Conservation (phyloP, 2,888 invertebrate species). For the Torymus texanus region DNA sequence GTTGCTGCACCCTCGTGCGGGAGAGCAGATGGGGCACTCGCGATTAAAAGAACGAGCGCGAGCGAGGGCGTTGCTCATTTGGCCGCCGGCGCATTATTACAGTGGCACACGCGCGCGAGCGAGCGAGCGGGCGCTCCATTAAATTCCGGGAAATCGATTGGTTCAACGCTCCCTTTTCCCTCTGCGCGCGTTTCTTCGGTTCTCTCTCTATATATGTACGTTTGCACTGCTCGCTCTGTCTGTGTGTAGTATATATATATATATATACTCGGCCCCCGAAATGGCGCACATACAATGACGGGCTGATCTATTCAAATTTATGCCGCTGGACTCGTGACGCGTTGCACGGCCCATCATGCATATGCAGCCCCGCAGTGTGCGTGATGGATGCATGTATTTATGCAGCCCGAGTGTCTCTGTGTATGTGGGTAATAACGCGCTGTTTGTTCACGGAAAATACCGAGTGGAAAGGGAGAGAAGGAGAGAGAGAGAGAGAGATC, state of each 20-base stretch:
- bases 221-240: constrained; percentile 1
- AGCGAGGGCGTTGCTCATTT: constrained; percentile 72
- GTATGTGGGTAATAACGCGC: not conserved
- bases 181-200: not conserved
- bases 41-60: constrained; percentile 64
- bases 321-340: constrained; percentile 56
- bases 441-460: too few species aligned
- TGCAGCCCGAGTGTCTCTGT: not conserved
- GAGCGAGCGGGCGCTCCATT: constrained; percentile 12
- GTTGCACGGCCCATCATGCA: constrained; percentile 5
- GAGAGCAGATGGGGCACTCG: constrained; percentile 67
- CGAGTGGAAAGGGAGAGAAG: too few species aligned
- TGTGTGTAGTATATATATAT: too few species aligned
- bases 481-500: too few species aligned
- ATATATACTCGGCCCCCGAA: not conserved
- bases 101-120: constrained; percentile 11
- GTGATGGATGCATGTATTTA: too few species aligned
- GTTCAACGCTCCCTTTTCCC: constrained; percentile 34
- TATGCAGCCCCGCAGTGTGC: not conserved
- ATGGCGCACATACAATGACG: constrained; percentile 51
- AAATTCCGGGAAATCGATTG: constrained; percentile 67
- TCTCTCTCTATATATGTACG: constrained; percentile 14
- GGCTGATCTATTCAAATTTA: constrained; percentile 70
- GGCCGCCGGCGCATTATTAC: constrained; percentile 48
- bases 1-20: constrained; percentile 47